These are phyloP conservation scores for Tapirus indicus DNA, from an alignment of 2,797 vertebrate genomes.

Conservation along the genomic window DNA sequence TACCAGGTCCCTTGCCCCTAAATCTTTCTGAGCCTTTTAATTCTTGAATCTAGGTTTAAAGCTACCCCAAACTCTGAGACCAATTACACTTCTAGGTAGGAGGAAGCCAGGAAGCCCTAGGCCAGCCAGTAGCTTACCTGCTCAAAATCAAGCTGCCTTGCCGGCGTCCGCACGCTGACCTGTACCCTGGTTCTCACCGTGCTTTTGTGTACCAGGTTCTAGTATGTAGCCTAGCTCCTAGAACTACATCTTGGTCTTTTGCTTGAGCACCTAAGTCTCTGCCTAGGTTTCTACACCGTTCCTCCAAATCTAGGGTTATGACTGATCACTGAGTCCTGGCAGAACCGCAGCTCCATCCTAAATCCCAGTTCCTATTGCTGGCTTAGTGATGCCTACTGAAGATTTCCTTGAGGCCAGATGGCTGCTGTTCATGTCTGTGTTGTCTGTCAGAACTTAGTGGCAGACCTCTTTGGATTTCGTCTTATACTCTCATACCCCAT, in stretches of 20 bases:
- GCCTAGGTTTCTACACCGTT: not conserved
- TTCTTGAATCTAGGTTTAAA: not conserved
- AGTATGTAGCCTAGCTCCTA: not conserved
- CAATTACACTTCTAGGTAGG: not conserved
- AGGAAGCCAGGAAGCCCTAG: not conserved
- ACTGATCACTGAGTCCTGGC: not conserved
- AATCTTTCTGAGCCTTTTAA: slow-evolving; percentile 55
- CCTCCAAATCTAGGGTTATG: not conserved
- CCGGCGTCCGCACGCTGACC: not conserved
- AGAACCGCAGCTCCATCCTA: not conserved
- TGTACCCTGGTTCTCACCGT: not conserved
- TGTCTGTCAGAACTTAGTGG: not conserved
- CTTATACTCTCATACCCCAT: not conserved
- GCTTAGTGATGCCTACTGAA: not conserved
- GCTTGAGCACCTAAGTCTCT: not conserved
- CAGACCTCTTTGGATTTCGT: not conserved
- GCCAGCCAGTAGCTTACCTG: not conserved
- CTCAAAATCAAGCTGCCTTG: not conserved
- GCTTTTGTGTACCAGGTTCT: not conserved
- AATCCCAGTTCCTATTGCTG: not conserved
- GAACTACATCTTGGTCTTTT: not conserved
- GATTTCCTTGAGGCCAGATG: not conserved
- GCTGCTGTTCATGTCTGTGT: not conserved
- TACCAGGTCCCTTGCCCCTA: not conserved
- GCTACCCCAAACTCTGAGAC: not conserved